These are phyloP conservation scores for Tenrec ecaudatus DNA, from an alignment of 2,113 vertebrate species.

Conservation along the genomic window DNA sequence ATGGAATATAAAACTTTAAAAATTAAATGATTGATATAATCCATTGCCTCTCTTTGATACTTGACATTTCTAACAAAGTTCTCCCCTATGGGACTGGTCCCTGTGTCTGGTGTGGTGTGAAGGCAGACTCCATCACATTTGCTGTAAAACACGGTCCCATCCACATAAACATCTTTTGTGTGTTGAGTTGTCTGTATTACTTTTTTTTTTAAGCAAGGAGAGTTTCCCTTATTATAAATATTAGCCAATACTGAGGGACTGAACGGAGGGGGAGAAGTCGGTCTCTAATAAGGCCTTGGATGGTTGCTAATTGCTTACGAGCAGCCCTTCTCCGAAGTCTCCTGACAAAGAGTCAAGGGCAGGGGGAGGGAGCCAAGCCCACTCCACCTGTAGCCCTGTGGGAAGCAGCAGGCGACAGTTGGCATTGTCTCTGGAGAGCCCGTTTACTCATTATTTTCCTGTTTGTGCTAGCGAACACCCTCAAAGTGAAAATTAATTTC, in stretches of 20 bases:
- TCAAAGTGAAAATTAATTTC: constrained; percentile 72
- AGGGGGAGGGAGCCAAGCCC: background rate
- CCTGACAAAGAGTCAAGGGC: constrained; percentile 6
- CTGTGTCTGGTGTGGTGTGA: background rate
- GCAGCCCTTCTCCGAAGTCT: constrained; percentile 14
- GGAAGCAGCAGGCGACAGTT: constrained; percentile 18
- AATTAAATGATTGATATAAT: constrained; percentile 3
- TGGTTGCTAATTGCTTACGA: constrained; percentile 53
- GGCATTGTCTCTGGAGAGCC: constrained; percentile 51
- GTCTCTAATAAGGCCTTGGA: background rate
- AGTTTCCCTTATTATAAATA: constrained; percentile 30
- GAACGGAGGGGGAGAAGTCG: background rate
- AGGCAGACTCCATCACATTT: background rate
- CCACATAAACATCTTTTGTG: background rate
- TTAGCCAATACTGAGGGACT: background rate
- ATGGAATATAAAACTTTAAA: background rate
- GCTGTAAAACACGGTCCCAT: background rate
- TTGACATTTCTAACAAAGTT: constrained; percentile 6
- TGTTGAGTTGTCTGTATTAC: background rate
- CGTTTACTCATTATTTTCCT: constrained; percentile 61
- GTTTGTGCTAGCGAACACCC: constrained; percentile 57
- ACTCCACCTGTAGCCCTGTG: background rate
- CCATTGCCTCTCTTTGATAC: background rate
- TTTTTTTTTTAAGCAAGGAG: background rate
- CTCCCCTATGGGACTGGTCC: background rate